Percentiles rank a stretch among this genome's conserved stretches.
These are phyloP conservation scores for Lordiphosa mommai DNA, from an alignment of 1,140 invertebrate species.

Conservation along the genomic window DNA sequence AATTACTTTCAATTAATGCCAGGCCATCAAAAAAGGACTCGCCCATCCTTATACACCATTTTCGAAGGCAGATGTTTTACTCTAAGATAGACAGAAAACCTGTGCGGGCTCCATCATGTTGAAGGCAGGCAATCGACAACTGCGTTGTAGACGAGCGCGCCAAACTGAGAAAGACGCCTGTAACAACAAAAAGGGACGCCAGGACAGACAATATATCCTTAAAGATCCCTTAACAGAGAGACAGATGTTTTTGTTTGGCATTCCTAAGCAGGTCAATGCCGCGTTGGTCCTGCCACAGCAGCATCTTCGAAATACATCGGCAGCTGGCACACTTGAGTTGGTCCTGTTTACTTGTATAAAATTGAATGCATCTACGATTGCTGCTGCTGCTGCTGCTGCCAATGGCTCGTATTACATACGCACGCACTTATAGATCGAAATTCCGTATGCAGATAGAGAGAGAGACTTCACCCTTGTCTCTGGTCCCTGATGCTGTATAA, in stretches of 20 bases:
- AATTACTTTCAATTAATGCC: constrained; percentile 69
- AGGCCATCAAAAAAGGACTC: constrained; percentile 51
- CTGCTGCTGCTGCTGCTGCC: constrained; percentile 29
- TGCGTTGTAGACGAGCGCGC: constrained; percentile 39
- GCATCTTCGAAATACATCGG: constrained; percentile 46
- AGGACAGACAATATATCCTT: constrained; percentile 51
- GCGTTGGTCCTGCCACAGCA: constrained; percentile 59
- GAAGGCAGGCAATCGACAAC: constrained; percentile 19
- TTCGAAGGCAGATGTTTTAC: constrained; percentile 54
- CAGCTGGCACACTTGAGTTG: constrained; percentile 62
- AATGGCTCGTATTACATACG: constrained; percentile 53
- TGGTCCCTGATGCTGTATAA: constrained; percentile 29
- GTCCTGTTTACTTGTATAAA: constrained; percentile 38
- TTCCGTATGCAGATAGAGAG: constrained; percentile 15
- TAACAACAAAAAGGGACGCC: constrained; percentile 45
- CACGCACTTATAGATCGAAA: constrained; percentile 37
- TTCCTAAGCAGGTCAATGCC: constrained; percentile 68
- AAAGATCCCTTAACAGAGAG: constrained; percentile 28
- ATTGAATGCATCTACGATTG: constrained; percentile 28
- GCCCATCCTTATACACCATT: constrained; percentile 14
- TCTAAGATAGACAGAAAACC: constrained; percentile 33
- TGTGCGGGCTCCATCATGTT: constrained; percentile 60
- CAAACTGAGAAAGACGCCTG: constrained; percentile 47
- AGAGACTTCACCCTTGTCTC: constrained; percentile 24
- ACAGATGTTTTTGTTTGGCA: constrained; percentile 62